Evolutionary conservation across 2,888 invertebrate genomes (phyloP).

Genomic region (Aphidius colemani): DNA sequence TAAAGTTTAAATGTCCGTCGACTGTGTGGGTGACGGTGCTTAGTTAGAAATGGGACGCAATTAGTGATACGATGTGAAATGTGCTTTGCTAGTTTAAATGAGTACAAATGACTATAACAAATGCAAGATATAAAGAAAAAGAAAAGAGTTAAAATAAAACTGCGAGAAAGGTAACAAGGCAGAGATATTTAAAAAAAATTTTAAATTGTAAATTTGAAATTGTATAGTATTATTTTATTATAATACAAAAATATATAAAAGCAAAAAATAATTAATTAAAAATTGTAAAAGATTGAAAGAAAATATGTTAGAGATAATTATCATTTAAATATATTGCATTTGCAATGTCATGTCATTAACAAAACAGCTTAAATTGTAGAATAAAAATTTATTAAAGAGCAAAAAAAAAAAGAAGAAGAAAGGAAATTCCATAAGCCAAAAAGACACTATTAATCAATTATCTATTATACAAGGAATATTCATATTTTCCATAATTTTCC

Average conservation of each 20-base stretch:
- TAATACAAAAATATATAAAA: conserved; percentile 9
- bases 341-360: too few relatives aligned
- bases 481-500: conserved; percentile 9
- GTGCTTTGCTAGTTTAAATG: conserved; percentile 31
- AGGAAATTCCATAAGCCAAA: too few relatives aligned
- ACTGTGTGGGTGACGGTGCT: conserved; percentile 32
- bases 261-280: background rate
- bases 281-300: background rate
- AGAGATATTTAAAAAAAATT: conserved; percentile 25
- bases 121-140: conserved; percentile 4
- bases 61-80: conserved; percentile 35
- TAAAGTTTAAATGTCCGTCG: background rate
- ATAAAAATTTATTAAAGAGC: too few relatives aligned
- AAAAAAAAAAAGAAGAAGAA: too few relatives aligned
- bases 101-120: conserved; percentile 34
- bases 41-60: conserved; percentile 41
- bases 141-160: conserved; percentile 9
- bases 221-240: conserved; percentile 21
- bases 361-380: too few relatives aligned
- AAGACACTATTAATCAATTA: conserved; percentile 6
- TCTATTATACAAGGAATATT: conserved; percentile 21
- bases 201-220: conserved; percentile 23
- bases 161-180: too few relatives aligned
- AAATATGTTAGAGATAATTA: too few relatives aligned
- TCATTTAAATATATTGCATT: too few relatives aligned